These are phyloP conservation scores for Lapara coniferarum DNA, from an alignment of 2,888 invertebrate genomes.

Conservation along the genomic window DNA sequence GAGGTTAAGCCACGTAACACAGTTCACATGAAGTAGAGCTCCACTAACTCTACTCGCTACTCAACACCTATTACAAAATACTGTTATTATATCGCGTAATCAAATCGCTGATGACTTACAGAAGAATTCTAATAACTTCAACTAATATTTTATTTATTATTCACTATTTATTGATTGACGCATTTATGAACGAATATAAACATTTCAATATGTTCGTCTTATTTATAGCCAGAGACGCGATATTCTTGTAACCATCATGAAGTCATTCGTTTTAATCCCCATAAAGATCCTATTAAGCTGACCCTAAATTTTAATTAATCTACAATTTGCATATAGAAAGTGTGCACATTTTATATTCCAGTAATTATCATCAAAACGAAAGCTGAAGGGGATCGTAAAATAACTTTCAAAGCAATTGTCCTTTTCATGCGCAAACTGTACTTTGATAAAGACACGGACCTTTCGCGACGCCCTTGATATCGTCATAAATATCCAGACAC, in stretches of 20 bases:
- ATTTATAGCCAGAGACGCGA: background rate
- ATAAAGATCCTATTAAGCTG: slow-evolving; percentile 20
- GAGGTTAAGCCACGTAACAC: slow-evolving; percentile 43
- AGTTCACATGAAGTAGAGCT: slow-evolving; percentile 19
- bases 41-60: background rate
- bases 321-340: slow-evolving; percentile 60
- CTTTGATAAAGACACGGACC: slow-evolving; percentile 36
- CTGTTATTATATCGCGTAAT: slow-evolving; percentile 21
- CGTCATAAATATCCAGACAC: slow-evolving; percentile 73
- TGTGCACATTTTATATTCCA: slow-evolving; percentile 36
- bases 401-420: slow-evolving; percentile 68
- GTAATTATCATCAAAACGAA: slow-evolving; percentile 51
- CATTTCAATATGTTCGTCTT: background rate
- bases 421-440: slow-evolving; percentile 58
- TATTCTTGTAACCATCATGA: background rate
- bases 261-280: slow-evolving; percentile 6
- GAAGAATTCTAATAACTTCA: slow-evolving; percentile 10
- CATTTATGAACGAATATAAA: slow-evolving; percentile 21
- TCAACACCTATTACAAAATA: slow-evolving; percentile 28
- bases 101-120: slow-evolving; percentile 22
- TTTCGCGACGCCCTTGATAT: slow-evolving; percentile 58
- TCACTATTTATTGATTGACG: slow-evolving; percentile 16
- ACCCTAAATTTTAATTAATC: slow-evolving; percentile 28
- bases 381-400: slow-evolving; percentile 42
- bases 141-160: slow-evolving; percentile 22